Percentiles rank a stretch among this genome's conserved stretches.
These are phyloP conservation scores for Brachymystax lenok DNA, from an alignment of 2,797 vertebrate species.

Conservation along the genomic window DNA sequence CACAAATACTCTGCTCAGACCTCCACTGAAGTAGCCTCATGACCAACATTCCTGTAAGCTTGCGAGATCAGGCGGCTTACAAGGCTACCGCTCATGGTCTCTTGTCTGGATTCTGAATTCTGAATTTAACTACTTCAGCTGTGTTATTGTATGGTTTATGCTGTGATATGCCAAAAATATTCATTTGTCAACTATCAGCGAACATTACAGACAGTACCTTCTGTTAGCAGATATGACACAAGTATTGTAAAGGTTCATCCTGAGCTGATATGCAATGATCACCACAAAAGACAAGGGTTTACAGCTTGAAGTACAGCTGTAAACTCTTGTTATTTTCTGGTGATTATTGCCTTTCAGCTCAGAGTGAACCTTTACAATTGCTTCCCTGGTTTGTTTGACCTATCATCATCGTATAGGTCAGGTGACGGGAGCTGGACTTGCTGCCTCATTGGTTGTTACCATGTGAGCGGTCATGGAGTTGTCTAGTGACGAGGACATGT, in stretches of 20 bases:
- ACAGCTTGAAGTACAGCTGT: slow-evolving; percentile 29
- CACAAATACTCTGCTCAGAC: slow-evolving; percentile 4
- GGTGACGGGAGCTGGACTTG: background rate
- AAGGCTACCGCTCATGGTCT: background rate
- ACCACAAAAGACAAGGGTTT: background rate
- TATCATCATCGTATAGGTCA: background rate
- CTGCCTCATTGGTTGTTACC: background rate
- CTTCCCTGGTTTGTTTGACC: background rate
- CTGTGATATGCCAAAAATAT: too few species aligned
- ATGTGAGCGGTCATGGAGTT: background rate
- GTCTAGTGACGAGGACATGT: background rate
- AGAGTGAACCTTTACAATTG: background rate
- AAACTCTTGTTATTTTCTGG: background rate
- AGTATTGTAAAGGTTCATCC: background rate
- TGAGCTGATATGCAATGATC: background rate
- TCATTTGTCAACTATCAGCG: too few species aligned
- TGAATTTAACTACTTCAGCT: too few species aligned
- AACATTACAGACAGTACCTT: background rate
- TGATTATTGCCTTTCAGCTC: background rate
- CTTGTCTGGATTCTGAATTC: background rate
- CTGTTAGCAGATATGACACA: background rate
- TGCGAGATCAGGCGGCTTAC: too few species aligned
- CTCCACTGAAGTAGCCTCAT: slow-evolving; percentile 15
- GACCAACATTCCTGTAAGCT: too few species aligned
- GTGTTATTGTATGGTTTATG: too few species aligned